Evolutionary conservation across 35 echinoderm and acorn worm species (phyloP).

Genomic region (Lytechinus pictus): DNA sequence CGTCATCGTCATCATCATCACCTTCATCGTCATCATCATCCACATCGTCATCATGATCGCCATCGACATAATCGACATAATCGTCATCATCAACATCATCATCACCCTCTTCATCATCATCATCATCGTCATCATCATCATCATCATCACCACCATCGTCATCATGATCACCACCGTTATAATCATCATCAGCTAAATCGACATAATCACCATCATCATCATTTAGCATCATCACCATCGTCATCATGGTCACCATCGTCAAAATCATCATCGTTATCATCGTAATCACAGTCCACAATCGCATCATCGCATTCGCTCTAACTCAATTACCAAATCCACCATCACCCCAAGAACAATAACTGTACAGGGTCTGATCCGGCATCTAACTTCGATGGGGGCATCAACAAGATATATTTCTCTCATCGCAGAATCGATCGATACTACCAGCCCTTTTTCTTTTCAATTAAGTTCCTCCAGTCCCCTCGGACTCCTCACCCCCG

Average conservation of each 20-base stretch:
- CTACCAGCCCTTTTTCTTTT: slow-evolving; percentile 53
- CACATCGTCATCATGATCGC: neutral
- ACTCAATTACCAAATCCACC: neutral
- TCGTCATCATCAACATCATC: neutral
- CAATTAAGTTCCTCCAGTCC: slow-evolving; percentile 53
- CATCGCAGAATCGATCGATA: slow-evolving; percentile 37
- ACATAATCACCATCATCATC: neutral
- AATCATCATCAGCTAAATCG: neutral
- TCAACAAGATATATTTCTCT: slow-evolving; percentile 48
- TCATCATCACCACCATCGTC: neutral
- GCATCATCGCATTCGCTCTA: neutral
- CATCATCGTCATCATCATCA: neutral
- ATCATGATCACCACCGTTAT: neutral
- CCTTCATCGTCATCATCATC: neutral
- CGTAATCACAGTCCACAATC: neutral
- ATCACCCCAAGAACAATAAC: neutral
- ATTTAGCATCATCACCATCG: neutral
- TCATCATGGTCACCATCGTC: neutral
- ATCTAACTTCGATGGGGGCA: neutral
- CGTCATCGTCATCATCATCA: neutral
- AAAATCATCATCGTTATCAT: neutral
- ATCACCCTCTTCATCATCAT: neutral
- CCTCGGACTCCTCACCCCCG: slow-evolving; percentile 49
- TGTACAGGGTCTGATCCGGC: neutral
- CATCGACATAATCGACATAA: too few relatives aligned